A percentile compares a stretch with the other conserved stretches of the same genome.
phyloP scores from a whole-genome alignment of 2,888 invertebrate species.

The Stenoptilia bipunctidactyla region DNA sequence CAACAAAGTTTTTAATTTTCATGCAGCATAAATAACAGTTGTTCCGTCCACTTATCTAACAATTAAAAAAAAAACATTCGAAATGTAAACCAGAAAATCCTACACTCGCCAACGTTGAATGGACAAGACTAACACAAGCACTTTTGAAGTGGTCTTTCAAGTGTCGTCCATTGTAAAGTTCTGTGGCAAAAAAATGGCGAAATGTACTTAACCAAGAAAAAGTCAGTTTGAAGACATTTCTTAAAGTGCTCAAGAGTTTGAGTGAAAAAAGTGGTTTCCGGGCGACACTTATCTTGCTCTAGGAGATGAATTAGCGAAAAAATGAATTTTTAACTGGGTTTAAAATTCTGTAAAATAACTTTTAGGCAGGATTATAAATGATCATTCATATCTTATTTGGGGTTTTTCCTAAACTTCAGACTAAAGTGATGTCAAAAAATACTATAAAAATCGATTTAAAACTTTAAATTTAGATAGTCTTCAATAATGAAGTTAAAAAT shows the following conservation, averaged over 20 bases:
- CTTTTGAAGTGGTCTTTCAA: slow-evolving; percentile 14
- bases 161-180: slow-evolving; percentile 26
- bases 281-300: slow-evolving; percentile 47
- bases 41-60: neutral
- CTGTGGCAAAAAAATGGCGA: slow-evolving; percentile 34
- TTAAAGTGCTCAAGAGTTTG: slow-evolving; percentile 55
- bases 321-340: slow-evolving; percentile 2
- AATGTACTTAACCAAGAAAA: slow-evolving; percentile 55
- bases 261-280: slow-evolving; percentile 52
- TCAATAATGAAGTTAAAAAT: too few relatives aligned
- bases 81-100: slow-evolving; percentile 6
- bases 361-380: too few relatives aligned
- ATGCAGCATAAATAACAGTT: neutral
- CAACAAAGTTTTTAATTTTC: neutral
- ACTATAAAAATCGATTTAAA: too few relatives aligned
- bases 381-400: too few relatives aligned
- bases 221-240: slow-evolving; percentile 59
- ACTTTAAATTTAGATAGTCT: too few relatives aligned
- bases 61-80: slow-evolving; percentile 5
- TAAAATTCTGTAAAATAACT: too few relatives aligned
- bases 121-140: slow-evolving; percentile 31
- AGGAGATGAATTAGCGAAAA: slow-evolving; percentile 39
- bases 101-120: slow-evolving; percentile 7
- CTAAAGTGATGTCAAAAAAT: too few relatives aligned
- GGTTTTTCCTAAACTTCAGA: too few relatives aligned